Percentiles rank a stretch among this genome's conserved stretches.
Evolutionary conservation across 2,888 invertebrate genomes (phyloP).

Genomic region (Mythimna impura): DNA sequence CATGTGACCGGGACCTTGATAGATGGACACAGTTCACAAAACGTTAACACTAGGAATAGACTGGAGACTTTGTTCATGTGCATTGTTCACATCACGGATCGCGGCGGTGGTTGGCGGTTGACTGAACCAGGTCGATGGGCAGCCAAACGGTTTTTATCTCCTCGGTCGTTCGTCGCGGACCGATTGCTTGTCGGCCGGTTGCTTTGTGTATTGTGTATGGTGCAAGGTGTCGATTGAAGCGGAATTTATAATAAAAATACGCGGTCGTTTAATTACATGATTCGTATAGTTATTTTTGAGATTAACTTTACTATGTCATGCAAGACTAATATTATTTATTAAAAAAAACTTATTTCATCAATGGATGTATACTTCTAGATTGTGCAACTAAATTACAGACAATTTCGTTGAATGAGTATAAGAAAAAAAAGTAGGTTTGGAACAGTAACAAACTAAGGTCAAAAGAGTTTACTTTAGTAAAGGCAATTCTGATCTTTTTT

Average conservation of each 20-base stretch:
- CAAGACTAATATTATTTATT: background rate
- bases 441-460: background rate
- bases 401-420: background rate
- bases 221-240: slow-evolving; percentile 65
- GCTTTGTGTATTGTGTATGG: slow-evolving; percentile 76
- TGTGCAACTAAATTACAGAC: background rate
- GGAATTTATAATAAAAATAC: slow-evolving; percentile 18
- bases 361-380: background rate
- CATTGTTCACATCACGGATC: slow-evolving; percentile 87
- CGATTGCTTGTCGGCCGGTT: slow-evolving; percentile 83
- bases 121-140: slow-evolving; percentile 84
- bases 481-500: background rate
- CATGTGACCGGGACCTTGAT: slow-evolving; percentile 84
- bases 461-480: background rate
- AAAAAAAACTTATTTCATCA: background rate
- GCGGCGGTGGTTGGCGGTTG: slow-evolving; percentile 78
- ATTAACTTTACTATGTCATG: background rate
- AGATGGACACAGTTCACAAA: slow-evolving; percentile 79
- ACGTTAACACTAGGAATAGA: slow-evolving; percentile 77
- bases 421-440: background rate
- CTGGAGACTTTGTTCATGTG: slow-evolving; percentile 75
- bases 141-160: slow-evolving; percentile 86
- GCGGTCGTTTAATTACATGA: background rate
- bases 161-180: slow-evolving; percentile 86
- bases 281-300: background rate